phyloP scores from a whole-genome alignment of 2,888 invertebrate species.

The Orchesellides sinensis region DNA sequence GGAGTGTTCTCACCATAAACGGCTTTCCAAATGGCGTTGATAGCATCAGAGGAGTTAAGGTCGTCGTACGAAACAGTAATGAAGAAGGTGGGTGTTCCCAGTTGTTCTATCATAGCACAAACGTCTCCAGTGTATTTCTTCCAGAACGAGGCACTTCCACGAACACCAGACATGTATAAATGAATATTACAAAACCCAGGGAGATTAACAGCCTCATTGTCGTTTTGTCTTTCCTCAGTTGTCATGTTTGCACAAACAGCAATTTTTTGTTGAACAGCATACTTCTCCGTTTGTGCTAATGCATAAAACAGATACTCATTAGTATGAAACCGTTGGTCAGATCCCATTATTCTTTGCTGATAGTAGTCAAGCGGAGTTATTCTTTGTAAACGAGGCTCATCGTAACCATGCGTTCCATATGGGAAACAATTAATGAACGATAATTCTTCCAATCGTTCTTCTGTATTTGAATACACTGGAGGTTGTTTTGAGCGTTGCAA shows the following conservation, averaged over 20 bases:
- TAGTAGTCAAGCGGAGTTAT: conserved; percentile 47
- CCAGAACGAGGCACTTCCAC: conserved; percentile 52
- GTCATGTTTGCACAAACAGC: conserved; percentile 46
- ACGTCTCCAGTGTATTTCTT: conserved; percentile 41
- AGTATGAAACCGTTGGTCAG: conserved; percentile 1
- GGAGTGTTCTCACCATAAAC: conserved; percentile 3
- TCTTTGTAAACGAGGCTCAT: neutral
- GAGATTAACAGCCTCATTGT: neutral
- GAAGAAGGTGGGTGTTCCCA: conserved; percentile 45
- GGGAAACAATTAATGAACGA: conserved; percentile 40
- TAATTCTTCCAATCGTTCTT: conserved; percentile 22
- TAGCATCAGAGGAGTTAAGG: conserved; percentile 35
- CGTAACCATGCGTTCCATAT: conserved; percentile 21
- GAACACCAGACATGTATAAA: conserved; percentile 37
- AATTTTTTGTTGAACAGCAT: conserved; percentile 43
- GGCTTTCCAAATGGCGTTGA: conserved; percentile 47
- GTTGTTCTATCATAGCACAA: conserved; percentile 37
- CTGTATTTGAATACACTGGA: conserved; percentile 16
- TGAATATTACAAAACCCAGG: conserved; percentile 11
- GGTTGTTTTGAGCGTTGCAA: neutral
- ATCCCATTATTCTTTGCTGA: conserved; percentile 43
- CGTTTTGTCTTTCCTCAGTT: no score
- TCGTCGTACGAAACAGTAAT: conserved; percentile 54
- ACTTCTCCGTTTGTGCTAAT: neutral
- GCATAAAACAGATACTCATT: conserved; percentile 49